Evolutionary conservation across 2,888 invertebrate genomes (phyloP), one percentile per base, ranked within the genome.

Genomic region (Chironomus tentans): DNA sequence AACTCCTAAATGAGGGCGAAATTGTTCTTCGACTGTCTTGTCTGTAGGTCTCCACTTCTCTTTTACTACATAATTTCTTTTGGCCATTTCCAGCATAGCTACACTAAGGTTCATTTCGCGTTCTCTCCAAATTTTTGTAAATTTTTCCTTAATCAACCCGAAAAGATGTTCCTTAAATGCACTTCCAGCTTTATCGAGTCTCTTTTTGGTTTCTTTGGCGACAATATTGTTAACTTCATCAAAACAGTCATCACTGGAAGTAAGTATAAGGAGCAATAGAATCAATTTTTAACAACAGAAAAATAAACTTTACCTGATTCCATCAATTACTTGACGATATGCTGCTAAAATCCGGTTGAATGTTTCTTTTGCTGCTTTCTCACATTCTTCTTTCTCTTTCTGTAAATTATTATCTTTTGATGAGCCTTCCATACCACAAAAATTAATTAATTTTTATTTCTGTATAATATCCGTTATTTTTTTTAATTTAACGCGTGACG

Each of bases 11-110:
- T 69, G 24, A 1, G 56, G 68, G 7, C 56, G 56, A 12, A 48
- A 15, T 50, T 47, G 70, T n/a, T 74, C 77, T 22, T 69, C 24
- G 0, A 28, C 62, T 3, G 48, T 12, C 65, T 68, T 46, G 7
- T 75, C 46, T 12, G 75, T 18, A 38, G 77, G 76, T 50, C 77
- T 18, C 70, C 74, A 70, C 7, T 68, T 38, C 21, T 47, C 28
- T n/a, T 56, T 18, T 3, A 13, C 15, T 7, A 12, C n/a, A 61
- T 24, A 4, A 5, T 61, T 18, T 3, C 12, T 12, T 18, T 76
- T 70, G 15, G 38, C 12, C 5, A 15, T 10, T 24, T 74, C 74
- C 10, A 74, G 47, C 12, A 21, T 15, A 4, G 47, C 22, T 2
- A 74, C 13, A 10, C 28, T 10, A 13, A 13, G 47, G 4, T 28